phyloP scores from a whole-genome alignment of 2,888 invertebrate genomes.

The Ornithoptera alexandrae region DNA sequence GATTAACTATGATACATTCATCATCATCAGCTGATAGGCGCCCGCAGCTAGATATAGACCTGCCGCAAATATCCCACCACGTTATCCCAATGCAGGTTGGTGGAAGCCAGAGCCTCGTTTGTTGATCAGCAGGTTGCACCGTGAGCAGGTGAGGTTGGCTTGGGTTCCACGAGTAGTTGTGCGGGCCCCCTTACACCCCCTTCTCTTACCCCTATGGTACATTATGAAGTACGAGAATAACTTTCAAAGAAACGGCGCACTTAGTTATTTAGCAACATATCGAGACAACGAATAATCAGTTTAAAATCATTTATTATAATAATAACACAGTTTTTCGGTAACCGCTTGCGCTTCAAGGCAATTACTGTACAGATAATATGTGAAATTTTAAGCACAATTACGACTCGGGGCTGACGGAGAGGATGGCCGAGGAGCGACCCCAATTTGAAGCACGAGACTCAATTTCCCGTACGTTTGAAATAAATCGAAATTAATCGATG shows the following conservation, averaged over 20 bases:
- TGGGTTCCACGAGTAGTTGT: too few species aligned
- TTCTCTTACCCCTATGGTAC: too few species aligned
- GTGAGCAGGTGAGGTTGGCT: too few species aligned
- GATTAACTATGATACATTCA: too few species aligned
- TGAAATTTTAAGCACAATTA: conserved; percentile 26
- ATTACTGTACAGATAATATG: conserved; percentile 5
- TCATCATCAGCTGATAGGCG: too few species aligned
- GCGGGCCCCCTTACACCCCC: too few species aligned
- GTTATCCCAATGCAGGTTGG: too few species aligned
- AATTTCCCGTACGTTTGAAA: conserved; percentile 3
- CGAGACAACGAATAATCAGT: conserved; percentile 10
- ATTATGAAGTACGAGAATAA: too few species aligned
- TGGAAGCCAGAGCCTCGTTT: too few species aligned
- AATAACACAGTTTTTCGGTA: conserved; percentile 15
- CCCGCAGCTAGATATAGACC: too few species aligned
- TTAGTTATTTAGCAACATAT: conserved; percentile 7
- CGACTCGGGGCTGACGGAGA: neutral
- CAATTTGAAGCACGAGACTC: conserved; percentile 11
- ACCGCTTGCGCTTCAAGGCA: neutral
- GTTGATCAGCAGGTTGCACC: too few species aligned
- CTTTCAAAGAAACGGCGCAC: neutral
- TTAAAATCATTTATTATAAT: conserved; percentile 13
- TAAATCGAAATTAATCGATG: conserved; percentile 31
- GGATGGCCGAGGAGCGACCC: conserved; percentile 2
- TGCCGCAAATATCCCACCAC: too few species aligned